These are phyloP conservation scores for Drosophila kepulauana DNA, from an alignment of 1,140 invertebrate genomes.

Conservation along the genomic window DNA sequence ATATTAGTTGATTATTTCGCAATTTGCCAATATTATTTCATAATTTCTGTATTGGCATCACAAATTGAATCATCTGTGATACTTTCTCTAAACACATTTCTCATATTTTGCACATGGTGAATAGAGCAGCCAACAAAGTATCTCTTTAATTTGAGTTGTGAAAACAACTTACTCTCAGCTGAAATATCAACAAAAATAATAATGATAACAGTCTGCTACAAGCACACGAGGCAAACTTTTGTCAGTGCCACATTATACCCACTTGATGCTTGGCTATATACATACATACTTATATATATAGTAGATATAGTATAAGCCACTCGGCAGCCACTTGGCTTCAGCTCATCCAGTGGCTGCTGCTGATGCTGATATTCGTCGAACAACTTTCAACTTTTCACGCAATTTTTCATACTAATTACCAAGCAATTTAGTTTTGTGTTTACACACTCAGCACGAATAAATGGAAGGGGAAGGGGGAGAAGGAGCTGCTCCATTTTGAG, in stretches of 20 bases:
- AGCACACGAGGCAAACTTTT: constrained; percentile 5
- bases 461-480: neutral
- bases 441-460: constrained; percentile 39
- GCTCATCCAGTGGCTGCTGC: constrained; percentile 14
- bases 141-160: neutral
- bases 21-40: too few relatives aligned
- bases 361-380: neutral
- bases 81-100: too few relatives aligned
- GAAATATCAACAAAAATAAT: constrained; percentile 5
- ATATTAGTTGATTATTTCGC: too few relatives aligned
- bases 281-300: too few relatives aligned
- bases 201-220: neutral
- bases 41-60: too few relatives aligned
- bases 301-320: neutral
- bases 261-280: neutral
- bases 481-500: constrained; percentile 5
- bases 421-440: constrained; percentile 83
- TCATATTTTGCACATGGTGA: too few relatives aligned
- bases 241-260: constrained; percentile 13
- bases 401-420: constrained; percentile 82
- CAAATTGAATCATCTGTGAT: too few relatives aligned
- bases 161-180: neutral
- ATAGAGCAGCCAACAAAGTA: too few relatives aligned
- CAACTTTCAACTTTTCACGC: constrained; percentile 58
- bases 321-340: constrained; percentile 20